Conservation (phyloP, 2,797 vertebrate genomes). For the Acanthopagrus latus region DNA sequence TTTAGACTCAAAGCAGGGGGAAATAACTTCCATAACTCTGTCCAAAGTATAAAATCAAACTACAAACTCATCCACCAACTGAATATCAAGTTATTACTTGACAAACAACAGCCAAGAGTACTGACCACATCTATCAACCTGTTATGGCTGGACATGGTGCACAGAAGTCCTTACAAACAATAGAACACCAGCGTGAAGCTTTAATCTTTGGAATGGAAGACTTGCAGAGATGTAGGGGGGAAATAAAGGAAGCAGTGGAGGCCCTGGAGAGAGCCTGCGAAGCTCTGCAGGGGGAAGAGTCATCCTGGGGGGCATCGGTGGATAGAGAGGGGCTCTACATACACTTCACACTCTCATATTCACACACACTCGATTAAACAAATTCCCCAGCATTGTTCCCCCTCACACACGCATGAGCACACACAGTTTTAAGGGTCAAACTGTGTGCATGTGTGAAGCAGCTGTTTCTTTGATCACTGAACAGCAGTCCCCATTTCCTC, state of each 20-base stretch:
- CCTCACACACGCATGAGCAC: constrained; percentile 43
- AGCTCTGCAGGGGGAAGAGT: constrained; percentile 17
- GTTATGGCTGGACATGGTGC: neutral
- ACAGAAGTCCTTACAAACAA: neutral
- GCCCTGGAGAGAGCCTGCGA: neutral
- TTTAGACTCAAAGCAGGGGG: neutral
- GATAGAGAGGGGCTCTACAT: neutral
- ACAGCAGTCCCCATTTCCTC: constrained; percentile 35
- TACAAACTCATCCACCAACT: neutral
- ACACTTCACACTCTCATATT: constrained; percentile 30
- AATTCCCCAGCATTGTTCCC: constrained; percentile 49
- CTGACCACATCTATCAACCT: neutral
- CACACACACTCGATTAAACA: constrained; percentile 65
- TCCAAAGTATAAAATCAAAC: neutral
- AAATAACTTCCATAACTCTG: neutral
- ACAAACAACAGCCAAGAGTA: neutral
- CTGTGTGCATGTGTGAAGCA: constrained; percentile 48
- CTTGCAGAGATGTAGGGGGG: constrained; percentile 13
- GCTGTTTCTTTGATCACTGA: constrained; percentile 72
- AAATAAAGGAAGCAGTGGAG: neutral
- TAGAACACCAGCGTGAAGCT: constrained; percentile 4
- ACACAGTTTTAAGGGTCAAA: constrained; percentile 41
- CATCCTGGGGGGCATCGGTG: neutral
- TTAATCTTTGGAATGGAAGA: constrained; percentile 44
- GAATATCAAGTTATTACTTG: neutral